These are phyloP conservation scores for Seira musarum DNA, from an alignment of 2,888 invertebrate genomes.

Conservation along the genomic window DNA sequence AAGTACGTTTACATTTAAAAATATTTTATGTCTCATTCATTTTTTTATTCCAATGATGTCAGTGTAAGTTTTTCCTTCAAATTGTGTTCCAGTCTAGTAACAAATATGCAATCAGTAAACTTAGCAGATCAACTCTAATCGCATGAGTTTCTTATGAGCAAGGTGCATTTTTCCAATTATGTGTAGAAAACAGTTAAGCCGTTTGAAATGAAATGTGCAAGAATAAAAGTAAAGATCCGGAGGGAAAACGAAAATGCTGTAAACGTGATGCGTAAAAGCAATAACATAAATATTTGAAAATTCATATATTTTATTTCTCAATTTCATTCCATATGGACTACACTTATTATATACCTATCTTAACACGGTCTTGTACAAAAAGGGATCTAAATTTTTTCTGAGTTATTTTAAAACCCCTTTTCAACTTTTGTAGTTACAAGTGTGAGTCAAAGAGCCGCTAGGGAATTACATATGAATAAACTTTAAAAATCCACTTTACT, in stretches of 20 bases:
- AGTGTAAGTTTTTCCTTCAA: too few species aligned
- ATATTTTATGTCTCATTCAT: too few species aligned
- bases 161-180: slow-evolving; percentile 38
- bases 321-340: slow-evolving; percentile 25
- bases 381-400: neutral
- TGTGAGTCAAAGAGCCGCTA: slow-evolving; percentile 32
- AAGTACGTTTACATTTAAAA: too few species aligned
- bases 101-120: too few species aligned
- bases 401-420: slow-evolving; percentile 46
- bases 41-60: too few species aligned
- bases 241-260: slow-evolving; percentile 3
- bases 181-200: neutral
- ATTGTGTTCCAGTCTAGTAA: too few species aligned
- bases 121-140: too few species aligned
- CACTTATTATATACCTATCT: too few species aligned
- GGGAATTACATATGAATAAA: slow-evolving; percentile 53
- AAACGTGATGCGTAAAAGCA: slow-evolving; percentile 30
- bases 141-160: neutral
- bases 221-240: neutral
- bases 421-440: slow-evolving; percentile 19
- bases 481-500: slow-evolving; percentile 22
- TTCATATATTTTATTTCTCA: slow-evolving; percentile 25
- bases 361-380: too few species aligned
- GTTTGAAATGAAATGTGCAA: slow-evolving; percentile 5
- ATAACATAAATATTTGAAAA: slow-evolving; percentile 52